Conservation (phyloP, 2,888 invertebrate genomes). For the Oeneis ivallda region DNA sequence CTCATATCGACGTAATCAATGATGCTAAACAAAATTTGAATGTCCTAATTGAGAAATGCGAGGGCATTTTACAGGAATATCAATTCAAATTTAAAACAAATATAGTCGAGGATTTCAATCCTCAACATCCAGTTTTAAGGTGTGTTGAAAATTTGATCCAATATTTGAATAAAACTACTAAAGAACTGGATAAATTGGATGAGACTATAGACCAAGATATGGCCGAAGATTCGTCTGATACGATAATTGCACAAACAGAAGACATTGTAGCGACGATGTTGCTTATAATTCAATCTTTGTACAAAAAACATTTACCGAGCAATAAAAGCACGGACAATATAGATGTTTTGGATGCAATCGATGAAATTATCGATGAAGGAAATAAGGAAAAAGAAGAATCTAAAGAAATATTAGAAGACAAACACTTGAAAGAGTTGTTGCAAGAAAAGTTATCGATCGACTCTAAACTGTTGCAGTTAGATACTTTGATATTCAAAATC, state of each 20-base stretch:
- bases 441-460: constrained; percentile 84
- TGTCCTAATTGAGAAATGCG: constrained; percentile 51
- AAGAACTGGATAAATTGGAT: constrained; percentile 52
- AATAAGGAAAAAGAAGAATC: constrained; percentile 63
- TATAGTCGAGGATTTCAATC: constrained; percentile 43
- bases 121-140: constrained; percentile 62
- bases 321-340: constrained; percentile 50
- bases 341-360: constrained; percentile 64
- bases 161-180: constrained; percentile 54
- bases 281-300: constrained; percentile 62
- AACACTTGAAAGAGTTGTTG: constrained; percentile 85
- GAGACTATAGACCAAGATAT: constrained; percentile 48
- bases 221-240: constrained; percentile 47
- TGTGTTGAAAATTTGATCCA: constrained; percentile 54
- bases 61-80: constrained; percentile 57
- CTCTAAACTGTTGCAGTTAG: constrained; percentile 81
- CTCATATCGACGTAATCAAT: constrained; percentile 59
- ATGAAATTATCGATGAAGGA: constrained; percentile 62
- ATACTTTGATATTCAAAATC: constrained; percentile 66
- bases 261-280: constrained; percentile 65
- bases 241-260: constrained; percentile 58
- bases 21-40: constrained; percentile 58
- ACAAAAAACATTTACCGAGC: constrained; percentile 67
- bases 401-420: constrained; percentile 80
- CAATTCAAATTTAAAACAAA: constrained; percentile 55